Base-by-base conservation (phyloP, 1,140 invertebrate genomes). In the Cotesia typhae region DNA sequence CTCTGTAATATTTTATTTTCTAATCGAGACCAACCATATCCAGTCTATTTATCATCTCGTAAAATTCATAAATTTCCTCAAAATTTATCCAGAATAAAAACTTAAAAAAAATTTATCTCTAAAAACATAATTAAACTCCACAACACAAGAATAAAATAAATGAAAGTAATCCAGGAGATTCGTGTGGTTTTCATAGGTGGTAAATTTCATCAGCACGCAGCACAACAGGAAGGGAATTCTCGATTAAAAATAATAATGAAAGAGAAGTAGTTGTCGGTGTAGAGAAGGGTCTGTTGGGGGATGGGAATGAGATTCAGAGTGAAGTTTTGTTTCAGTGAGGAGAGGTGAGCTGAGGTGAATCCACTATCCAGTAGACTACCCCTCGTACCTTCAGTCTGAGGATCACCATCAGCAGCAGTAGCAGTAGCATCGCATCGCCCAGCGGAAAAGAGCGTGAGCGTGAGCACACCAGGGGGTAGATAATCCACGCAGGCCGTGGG, bases 401-500 rank as follows among this genome's bases (percentile, higher is more conserved):
- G n/a, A 7, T 7, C 17, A 10, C 57, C 35, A 37, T 28, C 10
- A 28, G 36, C 64, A 17, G n/a, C 41, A 47, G 41, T 47, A 47
- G 41, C 41, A 47, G 41, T 10, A 47, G 41, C 5, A 47, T 47
- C 41, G 41, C 41, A 28, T 28, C 41, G n/a, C 14, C 17, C 28
- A 2, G 57, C 17, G 9, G 57, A 28, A 28, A 59, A 28, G 20
- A 59, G 57, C 57, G 20, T 59, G 57, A 59, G 57, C 57, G 37
- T 65, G 41, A 9, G 41, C 63, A 7, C 63, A 20, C 63, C n/a
- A 55, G 59, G 61, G 66, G 60, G 63, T 67, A 55, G 75, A 76
- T 80, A 81, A 79, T 80, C 79, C 73, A 71, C 51, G 60, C 71
- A 41, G 64, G 67, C 73, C 52, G 51, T 57, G 41, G 6, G 74